phyloP scores from a whole-genome alignment of 2,113 vertebrate genomes.

The Pseudopipra pipra region DNA sequence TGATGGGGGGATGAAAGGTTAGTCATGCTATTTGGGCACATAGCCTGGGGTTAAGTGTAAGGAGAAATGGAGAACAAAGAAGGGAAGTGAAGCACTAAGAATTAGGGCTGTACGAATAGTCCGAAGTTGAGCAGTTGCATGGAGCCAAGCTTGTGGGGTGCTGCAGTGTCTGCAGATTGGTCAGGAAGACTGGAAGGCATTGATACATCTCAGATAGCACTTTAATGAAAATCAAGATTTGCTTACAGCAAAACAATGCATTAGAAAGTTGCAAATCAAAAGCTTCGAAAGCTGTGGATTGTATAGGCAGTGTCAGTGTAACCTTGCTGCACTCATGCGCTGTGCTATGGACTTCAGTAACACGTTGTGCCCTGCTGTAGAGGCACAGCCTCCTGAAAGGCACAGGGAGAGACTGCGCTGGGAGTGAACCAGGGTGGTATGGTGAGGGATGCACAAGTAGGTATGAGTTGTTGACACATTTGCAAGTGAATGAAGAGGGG shows the following conservation, averaged over 20 bases:
- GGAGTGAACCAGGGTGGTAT: accelerated
- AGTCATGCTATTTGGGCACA: background rate
- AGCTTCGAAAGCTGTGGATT: background rate
- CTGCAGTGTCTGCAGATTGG: background rate
- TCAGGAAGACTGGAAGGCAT: background rate
- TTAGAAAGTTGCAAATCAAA: background rate
- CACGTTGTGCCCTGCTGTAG: background rate
- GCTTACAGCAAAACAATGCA: background rate
- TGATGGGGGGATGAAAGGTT: background rate
- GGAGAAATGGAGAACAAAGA: background rate
- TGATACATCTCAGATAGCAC: background rate
- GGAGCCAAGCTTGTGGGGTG: background rate
- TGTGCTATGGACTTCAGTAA: background rate
- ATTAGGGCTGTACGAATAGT: accelerated
- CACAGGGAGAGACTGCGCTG: background rate
- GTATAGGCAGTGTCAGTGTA: background rate
- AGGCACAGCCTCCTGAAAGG: background rate
- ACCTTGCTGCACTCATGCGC: background rate
- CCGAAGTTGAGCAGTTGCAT: background rate
- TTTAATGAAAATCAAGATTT: background rate
- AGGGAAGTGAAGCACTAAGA: background rate
- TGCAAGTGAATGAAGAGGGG: background rate
- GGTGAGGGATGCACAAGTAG: background rate
- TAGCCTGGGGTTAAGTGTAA: background rate
- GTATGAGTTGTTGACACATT: background rate